These are phyloP conservation scores for Nemurella pictetii DNA, from an alignment of 2,888 invertebrate species.

Conservation along the genomic window DNA sequence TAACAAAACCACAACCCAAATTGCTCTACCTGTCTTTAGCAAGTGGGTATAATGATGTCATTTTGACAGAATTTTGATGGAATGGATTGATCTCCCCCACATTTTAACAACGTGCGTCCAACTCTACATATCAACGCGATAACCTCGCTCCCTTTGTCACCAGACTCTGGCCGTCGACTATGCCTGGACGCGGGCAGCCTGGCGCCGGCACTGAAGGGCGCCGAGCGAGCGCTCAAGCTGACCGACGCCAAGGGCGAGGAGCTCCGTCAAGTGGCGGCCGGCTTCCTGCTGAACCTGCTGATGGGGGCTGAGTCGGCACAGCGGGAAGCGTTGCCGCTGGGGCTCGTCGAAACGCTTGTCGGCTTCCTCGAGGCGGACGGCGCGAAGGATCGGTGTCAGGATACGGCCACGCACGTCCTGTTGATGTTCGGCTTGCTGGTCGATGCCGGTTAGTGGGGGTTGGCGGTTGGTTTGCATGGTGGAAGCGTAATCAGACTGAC, in stretches of 20 bases:
- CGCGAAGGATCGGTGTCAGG: constrained; percentile 51
- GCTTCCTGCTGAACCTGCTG: constrained; percentile 78
- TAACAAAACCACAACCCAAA: too few relatives aligned
- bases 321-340: constrained; percentile 54
- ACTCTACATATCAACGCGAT: background rate
- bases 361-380: constrained; percentile 54
- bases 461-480: too few relatives aligned
- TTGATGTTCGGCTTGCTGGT: constrained; percentile 57
- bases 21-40: too few relatives aligned
- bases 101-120: too few relatives aligned
- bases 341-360: constrained; percentile 55
- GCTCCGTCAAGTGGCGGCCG: constrained; percentile 69
- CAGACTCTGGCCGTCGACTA: constrained; percentile 49
- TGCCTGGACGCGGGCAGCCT: constrained; percentile 40
- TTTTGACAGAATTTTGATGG: too few relatives aligned
- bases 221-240: constrained; percentile 34
- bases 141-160: background rate
- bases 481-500: too few relatives aligned
- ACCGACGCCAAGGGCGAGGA: constrained; percentile 46
- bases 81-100: background rate
- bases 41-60: too few relatives aligned
- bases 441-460: constrained; percentile 53
- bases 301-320: constrained; percentile 72
- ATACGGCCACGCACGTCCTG: constrained; percentile 57
- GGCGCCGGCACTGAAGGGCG: constrained; percentile 35